Percentiles rank a stretch among this genome's conserved stretches.
Evolutionary conservation across 2,113 vertebrate species (phyloP).

Genomic region (Calidris pugnax): DNA sequence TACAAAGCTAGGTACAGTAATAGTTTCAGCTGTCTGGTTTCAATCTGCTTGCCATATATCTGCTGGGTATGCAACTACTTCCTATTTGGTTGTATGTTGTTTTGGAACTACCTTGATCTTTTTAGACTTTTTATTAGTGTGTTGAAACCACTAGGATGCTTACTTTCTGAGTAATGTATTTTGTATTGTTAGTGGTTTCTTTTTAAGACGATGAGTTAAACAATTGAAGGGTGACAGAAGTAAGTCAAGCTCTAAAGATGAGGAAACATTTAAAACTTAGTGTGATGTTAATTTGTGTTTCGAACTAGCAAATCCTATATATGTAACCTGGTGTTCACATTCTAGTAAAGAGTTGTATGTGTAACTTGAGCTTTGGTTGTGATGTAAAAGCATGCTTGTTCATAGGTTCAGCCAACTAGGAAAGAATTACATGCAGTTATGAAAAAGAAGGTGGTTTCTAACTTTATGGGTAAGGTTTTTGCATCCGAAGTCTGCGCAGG

Average conservation of each 20-base stretch:
- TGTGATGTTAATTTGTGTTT: neutral
- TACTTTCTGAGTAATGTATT: neutral
- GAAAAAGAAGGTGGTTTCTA: neutral
- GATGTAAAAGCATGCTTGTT: neutral
- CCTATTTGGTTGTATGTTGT: neutral
- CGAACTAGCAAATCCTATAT: neutral
- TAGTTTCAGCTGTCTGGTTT: neutral
- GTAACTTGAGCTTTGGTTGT: neutral
- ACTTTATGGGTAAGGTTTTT: neutral
- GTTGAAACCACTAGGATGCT: neutral
- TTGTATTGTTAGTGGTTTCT: conserved; percentile 1
- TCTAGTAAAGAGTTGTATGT: neutral
- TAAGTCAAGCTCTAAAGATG: neutral
- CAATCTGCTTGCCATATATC: neutral
- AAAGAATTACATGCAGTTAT: neutral
- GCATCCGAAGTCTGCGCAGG: neutral
- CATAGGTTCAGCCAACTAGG: neutral
- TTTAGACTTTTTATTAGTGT: neutral
- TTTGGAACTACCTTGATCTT: neutral
- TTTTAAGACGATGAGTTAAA: neutral
- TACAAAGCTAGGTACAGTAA: neutral
- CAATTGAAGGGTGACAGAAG: neutral
- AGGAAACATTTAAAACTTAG: neutral
- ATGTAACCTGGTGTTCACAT: neutral
- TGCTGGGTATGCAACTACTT: neutral